Evolutionary conservation across 1,140 invertebrate species (phyloP).

Genomic region (Hydropsyche tenuis): DNA sequence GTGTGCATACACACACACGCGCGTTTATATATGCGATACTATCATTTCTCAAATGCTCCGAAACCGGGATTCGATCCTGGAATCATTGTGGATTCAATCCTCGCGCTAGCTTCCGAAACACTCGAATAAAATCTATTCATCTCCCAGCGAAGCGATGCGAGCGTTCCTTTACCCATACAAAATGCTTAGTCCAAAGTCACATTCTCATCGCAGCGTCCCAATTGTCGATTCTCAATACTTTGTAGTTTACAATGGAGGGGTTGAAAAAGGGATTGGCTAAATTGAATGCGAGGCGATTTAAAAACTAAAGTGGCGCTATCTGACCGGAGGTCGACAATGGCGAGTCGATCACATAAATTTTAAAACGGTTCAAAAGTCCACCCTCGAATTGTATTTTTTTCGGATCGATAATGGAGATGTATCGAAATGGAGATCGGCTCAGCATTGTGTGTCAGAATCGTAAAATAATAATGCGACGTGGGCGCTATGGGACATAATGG

Average conservation of each 20-base stretch:
- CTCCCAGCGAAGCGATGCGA: conserved; percentile 2
- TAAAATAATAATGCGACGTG: no score
- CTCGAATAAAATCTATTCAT: conserved; percentile 45
- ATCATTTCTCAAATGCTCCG: conserved; percentile 22
- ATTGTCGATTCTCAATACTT: conserved; percentile 47
- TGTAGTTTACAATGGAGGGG: conserved; percentile 48
- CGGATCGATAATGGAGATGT: neutral
- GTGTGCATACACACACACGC: neutral
- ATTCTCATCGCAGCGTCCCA: neutral
- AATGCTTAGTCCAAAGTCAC: no score
- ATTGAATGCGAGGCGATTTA: conserved; percentile 49
- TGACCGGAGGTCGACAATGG: conserved; percentile 44
- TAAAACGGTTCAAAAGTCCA: conserved; percentile 15
- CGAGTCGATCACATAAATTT: conserved; percentile 40
- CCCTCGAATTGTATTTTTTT: neutral
- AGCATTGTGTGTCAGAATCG: no score
- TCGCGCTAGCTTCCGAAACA: conserved; percentile 45
- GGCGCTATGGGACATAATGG: no score
- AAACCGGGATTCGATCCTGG: conserved; percentile 40
- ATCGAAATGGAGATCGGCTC: no score
- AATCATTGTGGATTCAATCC: conserved; percentile 44
- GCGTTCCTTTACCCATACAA: no score
- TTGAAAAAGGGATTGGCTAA: conserved; percentile 30
- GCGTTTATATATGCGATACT: neutral
- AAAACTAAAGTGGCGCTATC: conserved; percentile 50